These are phyloP conservation scores for Leucania comma DNA, from an alignment of 2,888 invertebrate genomes.

Conservation along the genomic window DNA sequence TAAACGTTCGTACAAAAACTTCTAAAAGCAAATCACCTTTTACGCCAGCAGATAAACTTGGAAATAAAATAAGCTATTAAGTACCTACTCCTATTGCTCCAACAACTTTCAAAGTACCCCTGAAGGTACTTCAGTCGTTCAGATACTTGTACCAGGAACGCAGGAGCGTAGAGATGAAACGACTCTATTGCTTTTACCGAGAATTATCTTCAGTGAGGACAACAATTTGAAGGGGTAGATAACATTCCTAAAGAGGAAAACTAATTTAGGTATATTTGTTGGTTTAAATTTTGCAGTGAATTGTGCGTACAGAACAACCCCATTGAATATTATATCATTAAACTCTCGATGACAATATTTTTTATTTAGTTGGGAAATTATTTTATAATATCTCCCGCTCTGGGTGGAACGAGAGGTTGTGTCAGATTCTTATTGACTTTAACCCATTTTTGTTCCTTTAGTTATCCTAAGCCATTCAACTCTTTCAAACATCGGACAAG, in stretches of 20 bases:
- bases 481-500: too few species aligned
- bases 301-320: too few species aligned
- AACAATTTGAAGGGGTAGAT: not conserved
- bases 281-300: too few species aligned
- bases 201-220: not conserved
- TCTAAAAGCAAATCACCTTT: not conserved
- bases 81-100: constrained; percentile 1
- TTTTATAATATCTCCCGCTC: too few species aligned
- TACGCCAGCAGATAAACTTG: not conserved
- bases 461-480: too few species aligned
- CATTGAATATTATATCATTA: not conserved
- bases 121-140: constrained; percentile 16
- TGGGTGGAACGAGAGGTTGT: too few species aligned
- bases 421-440: too few species aligned
- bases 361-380: too few species aligned
- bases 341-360: not conserved
- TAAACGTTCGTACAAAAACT: not conserved
- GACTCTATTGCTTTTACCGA: not conserved
- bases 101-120: constrained; percentile 29
- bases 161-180: not conserved
- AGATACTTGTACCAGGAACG: constrained; percentile 10
- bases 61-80: constrained; percentile 12
- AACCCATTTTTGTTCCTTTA: too few species aligned
- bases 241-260: not conserved
- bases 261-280: not conserved